Conservation (phyloP, 2,113 vertebrate genomes). For the Dinomys branickii region DNA sequence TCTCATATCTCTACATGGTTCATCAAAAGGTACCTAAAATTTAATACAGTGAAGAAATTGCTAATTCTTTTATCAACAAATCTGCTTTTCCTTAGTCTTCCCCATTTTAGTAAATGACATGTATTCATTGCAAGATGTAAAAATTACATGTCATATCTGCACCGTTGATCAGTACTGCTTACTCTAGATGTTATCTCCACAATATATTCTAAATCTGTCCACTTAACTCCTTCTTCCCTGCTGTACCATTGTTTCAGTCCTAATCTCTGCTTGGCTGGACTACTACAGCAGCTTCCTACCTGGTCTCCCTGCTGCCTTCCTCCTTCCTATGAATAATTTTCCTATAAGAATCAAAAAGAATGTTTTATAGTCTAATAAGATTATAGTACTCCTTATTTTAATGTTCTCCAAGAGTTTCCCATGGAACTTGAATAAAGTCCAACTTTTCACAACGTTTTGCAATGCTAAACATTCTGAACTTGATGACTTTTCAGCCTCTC, state of each 20-base stretch:
- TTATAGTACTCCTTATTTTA: background rate
- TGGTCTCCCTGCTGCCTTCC: background rate
- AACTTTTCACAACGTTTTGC: background rate
- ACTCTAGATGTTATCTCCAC: background rate
- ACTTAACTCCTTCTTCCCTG: background rate
- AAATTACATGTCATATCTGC: background rate
- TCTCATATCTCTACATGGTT: background rate
- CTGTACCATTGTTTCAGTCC: background rate
- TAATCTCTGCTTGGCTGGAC: background rate
- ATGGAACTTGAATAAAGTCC: background rate
- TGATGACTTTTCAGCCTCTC: background rate
- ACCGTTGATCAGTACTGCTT: background rate
- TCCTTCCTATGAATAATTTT: background rate
- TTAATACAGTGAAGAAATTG: background rate
- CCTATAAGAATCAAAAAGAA: background rate
- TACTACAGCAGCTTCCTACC: background rate
- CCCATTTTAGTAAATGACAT: background rate
- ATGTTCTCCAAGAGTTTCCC: background rate
- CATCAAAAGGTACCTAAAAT: conserved; percentile 1
- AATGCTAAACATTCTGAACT: background rate
- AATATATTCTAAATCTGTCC: background rate
- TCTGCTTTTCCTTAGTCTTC: background rate
- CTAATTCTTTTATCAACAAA: background rate
- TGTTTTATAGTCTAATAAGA: background rate
- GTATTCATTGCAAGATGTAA: background rate